Conservation (phyloP, 1,140 invertebrate species). For the Ceratoteleas bidentatus region DNA sequence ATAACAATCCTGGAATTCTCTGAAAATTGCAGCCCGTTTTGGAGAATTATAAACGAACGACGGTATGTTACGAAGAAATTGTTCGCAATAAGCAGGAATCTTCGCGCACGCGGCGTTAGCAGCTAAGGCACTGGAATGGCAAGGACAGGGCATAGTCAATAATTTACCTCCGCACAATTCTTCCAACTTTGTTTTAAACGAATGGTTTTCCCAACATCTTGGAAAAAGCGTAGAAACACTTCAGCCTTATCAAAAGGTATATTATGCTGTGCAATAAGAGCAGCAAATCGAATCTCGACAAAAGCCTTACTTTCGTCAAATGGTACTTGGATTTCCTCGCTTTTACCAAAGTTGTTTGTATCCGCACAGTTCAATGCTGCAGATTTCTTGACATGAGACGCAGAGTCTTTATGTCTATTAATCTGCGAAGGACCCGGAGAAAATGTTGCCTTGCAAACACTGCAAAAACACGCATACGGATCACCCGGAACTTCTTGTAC, state of each 20-base stretch:
- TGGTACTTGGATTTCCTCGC: not conserved
- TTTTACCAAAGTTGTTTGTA: not conserved
- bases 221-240: not conserved
- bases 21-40: slow-evolving; percentile 13
- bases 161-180: slow-evolving; percentile 15
- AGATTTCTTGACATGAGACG: not conserved
- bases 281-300: too few species aligned
- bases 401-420: not conserved
- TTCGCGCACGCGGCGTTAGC: slow-evolving; percentile 54
- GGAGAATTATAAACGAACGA: slow-evolving; percentile 6
- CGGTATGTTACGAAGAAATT: slow-evolving; percentile 15
- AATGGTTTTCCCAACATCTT: not conserved
- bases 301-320: not conserved
- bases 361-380: not conserved
- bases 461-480: not conserved
- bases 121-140: slow-evolving; percentile 59
- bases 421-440: not conserved
- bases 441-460: not conserved
- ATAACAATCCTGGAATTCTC: slow-evolving; percentile 24
- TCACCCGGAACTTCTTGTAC: not conserved
- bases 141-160: slow-evolving; percentile 48
- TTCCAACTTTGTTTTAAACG: slow-evolving; percentile 34
- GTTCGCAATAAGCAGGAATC: slow-evolving; percentile 18
- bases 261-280: too few species aligned
- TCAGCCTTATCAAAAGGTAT: too few species aligned